phyloP scores from a whole-genome alignment of 2,113 vertebrate species.

The Microcebus jonahi region DNA sequence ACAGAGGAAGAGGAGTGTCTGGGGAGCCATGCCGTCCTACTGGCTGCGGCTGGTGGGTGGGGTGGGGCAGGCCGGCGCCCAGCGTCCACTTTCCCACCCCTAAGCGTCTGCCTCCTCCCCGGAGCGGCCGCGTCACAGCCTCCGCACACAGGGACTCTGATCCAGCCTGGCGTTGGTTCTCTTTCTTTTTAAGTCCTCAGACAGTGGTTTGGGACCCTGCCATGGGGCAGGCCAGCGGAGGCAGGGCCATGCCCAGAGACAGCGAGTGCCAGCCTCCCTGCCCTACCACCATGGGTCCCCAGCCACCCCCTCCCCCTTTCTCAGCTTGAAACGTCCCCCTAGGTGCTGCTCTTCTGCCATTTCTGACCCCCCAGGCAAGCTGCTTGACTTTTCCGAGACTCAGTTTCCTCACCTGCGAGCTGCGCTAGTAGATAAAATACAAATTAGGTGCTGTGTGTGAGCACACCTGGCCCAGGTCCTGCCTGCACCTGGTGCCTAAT shows the following conservation, averaged over 20 bases:
- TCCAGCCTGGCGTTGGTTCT: not conserved
- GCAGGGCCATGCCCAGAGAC: not conserved
- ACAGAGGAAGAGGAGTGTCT: not conserved
- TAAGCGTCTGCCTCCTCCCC: not conserved
- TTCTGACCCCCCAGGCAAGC: not conserved
- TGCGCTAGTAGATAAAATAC: not conserved
- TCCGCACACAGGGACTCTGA: not conserved
- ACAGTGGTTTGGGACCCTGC: not conserved
- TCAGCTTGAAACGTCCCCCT: not conserved
- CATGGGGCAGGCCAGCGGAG: not conserved
- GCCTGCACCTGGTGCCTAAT: not conserved
- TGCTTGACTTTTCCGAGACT: not conserved
- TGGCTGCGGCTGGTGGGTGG: not conserved
- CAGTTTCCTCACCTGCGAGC: not conserved
- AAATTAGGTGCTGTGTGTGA: too few relatives aligned
- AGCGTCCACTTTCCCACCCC: not conserved
- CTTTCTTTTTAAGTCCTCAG: not conserved
- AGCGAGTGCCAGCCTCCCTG: not conserved
- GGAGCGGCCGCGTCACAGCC: rapidly evolving
- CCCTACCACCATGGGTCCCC: not conserved
- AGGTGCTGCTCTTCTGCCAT: not conserved
- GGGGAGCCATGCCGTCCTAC: rapidly evolving
- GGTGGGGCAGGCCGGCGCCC: not conserved
- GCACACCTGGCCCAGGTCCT: rapidly evolving
- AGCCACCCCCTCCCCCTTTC: not conserved